Evolutionary conservation across 1,140 invertebrate genomes (phyloP).

Genomic region (Ericerus pela): DNA sequence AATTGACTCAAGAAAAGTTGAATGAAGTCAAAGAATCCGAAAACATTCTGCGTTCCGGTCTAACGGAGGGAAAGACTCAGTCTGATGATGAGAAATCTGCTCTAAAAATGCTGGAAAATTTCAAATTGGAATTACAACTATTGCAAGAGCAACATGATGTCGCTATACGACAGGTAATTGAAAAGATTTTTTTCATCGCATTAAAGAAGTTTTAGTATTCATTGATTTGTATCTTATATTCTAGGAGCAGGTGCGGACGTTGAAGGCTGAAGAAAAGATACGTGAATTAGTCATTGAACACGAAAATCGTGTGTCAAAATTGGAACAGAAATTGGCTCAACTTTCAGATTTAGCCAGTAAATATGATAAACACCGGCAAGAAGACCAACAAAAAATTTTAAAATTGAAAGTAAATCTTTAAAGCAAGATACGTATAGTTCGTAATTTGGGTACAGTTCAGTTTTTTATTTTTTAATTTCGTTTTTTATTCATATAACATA

Average conservation of each 20-base stretch:
- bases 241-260: conserved; percentile 47
- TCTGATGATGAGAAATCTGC: conserved; percentile 40
- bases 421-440: neutral
- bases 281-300: conserved; percentile 46
- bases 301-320: conserved; percentile 56
- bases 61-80: conserved; percentile 32
- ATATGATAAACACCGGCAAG: conserved; percentile 54
- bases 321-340: conserved; percentile 64
- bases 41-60: neutral
- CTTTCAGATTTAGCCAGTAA: conserved; percentile 60
- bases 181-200: no score
- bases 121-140: conserved; percentile 45
- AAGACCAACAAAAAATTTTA: conserved; percentile 58
- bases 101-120: conserved; percentile 43
- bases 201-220: no score
- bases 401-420: conserved; percentile 39
- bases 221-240: conserved; percentile 17
- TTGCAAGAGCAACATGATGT: conserved; percentile 58
- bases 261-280: conserved; percentile 49
- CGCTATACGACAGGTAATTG: conserved; percentile 47
- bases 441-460: no score
- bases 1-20: neutral
- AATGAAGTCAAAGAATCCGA: neutral
- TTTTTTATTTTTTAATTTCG: neutral
- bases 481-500: conserved; percentile 11